Evolutionary conservation across 37 sponge, comb jelly and placozoan genomes (phyloP), one percentile per base, ranked within the genome.

Genomic region (Geodia barretti): DNA sequence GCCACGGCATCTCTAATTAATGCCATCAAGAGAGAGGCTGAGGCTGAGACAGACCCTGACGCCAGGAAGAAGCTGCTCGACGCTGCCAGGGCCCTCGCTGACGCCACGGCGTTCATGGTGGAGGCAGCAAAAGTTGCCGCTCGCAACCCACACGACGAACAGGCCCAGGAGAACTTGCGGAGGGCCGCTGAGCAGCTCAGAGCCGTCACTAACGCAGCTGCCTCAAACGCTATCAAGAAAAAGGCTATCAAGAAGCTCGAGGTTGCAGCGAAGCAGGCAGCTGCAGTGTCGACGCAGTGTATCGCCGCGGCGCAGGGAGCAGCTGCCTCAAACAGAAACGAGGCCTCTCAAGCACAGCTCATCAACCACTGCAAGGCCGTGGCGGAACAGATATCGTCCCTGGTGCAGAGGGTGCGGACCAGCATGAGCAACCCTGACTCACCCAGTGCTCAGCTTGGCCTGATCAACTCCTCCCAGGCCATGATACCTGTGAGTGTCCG

Each of bases 231-330:
- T 54, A 68, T 97, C 66, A 94, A 92, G 87, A 92, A 90, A 85
- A 92, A 89, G 79, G 92, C 87, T 9, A 89, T 96, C 32, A 78
- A 77, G 64, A 94, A 92, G 67, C 76, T 99, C 19, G 91, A 99
- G 78, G 82, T 94, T 7, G 91, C 97, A 20, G 95, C 97, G 65
- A 94, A 97, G 77, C 91, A 97, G 69, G 71, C 95, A 29, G 90
- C 93, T 47, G 93, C 97, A 19, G 87, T 95, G 33, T 66, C 90
- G 54, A 99, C 97, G 1, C 99, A 99, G 73, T 84, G 85, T 39
- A 94, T 99, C 24, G 99, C 97, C 33, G 99, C 99, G 21, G 91
- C 99, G 35, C 97, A 99, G 60, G 97, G 99, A 26, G 95, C 95
- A 11, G 90, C 77, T 3, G 79, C 95, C 19, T 88, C 92, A 74